phyloP scores from a whole-genome alignment of 2,888 invertebrate species.

The Eucriotettix oculatus region DNA sequence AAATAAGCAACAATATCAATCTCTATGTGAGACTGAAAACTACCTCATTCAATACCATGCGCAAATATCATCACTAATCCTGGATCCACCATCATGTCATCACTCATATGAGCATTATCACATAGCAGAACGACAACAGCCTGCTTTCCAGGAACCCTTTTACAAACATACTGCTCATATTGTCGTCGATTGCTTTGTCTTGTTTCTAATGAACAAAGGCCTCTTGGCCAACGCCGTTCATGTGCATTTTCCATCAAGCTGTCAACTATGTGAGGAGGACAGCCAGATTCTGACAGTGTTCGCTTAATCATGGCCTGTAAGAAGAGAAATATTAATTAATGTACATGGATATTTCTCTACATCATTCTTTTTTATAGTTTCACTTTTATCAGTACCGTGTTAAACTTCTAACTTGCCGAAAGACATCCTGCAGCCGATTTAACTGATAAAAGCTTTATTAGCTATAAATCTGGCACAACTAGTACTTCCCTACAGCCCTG shows the following conservation, averaged over 20 bases:
- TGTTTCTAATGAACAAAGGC: slow-evolving; percentile 81
- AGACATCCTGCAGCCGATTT: too few species aligned
- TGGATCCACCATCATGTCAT: slow-evolving; percentile 90
- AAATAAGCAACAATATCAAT: too few species aligned
- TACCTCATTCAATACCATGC: slow-evolving; percentile 63
- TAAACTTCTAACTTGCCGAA: too few species aligned
- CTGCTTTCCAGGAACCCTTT: slow-evolving; percentile 87
- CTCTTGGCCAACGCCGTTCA: slow-evolving; percentile 88
- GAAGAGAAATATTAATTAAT: background rate
- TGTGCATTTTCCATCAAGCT: slow-evolving; percentile 96
- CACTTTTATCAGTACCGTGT: too few species aligned
- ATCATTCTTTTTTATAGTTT: too few species aligned
- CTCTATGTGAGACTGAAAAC: too few species aligned
- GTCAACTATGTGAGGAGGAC: slow-evolving; percentile 82
- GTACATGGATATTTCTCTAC: too few species aligned
- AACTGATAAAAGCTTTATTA: too few species aligned
- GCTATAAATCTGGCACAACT: too few species aligned
- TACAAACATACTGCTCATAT: slow-evolving; percentile 89
- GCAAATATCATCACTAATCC: slow-evolving; percentile 98
- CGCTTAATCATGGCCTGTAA: slow-evolving; percentile 81
- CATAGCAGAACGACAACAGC: slow-evolving; percentile 88
- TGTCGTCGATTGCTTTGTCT: slow-evolving; percentile 82
- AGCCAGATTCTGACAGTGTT: slow-evolving; percentile 82
- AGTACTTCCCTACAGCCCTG: too few species aligned
- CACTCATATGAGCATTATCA: slow-evolving; percentile 88